Base-by-base conservation (phyloP, 2,113 vertebrate genomes). In the Forbesichthys papilliferus region DNA sequence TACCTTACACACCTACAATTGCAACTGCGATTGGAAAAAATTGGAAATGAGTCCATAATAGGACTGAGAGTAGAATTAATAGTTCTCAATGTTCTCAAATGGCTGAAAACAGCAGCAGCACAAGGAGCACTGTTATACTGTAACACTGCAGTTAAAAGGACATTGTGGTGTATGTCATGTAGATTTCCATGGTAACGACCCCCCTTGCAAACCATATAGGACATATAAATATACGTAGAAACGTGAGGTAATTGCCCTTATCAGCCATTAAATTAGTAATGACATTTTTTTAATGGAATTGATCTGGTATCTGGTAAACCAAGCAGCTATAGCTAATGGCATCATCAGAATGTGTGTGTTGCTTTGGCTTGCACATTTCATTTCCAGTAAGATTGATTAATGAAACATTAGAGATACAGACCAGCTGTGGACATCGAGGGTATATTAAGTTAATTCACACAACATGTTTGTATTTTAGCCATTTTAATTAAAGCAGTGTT, bases 231-330 rank as follows among this genome's bases (percentile, higher is more conserved):
- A 48, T 5, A 27, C 27, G 27, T 27, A 34, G 18, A 16, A 13
- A 20, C 18, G 34, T 61, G 51, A 48, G 69, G 51, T 71, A 71
- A 71, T 71, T 63, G 53, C 13, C 69, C 61, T 46, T 57, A 56
- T 51, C 68, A 46, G 13, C 47, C 33, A 52, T 48, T 48, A 53
- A 56, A 48, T 52, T 63, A n/a, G 51, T 56, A 56, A 48, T 56
- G 52, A 46, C 18, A 60, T 63, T 34, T 48, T 48, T 53, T 36
- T 71, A 55, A 71, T 63, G 48, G 52, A 64, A 56, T 36, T 33
- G 68, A 71, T 63, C 68, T 51, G 7, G 48, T 49, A 52, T 18
- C 51, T 54, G 51, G 49, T 62, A 48, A 46, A 62, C 12, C 33
- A 42, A 42, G 36, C 36, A 42, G 59, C 42, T n/a, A 61, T 11